Base-by-base conservation (phyloP, 2,888 invertebrate species). In the Nemotelus nigrinus region DNA sequence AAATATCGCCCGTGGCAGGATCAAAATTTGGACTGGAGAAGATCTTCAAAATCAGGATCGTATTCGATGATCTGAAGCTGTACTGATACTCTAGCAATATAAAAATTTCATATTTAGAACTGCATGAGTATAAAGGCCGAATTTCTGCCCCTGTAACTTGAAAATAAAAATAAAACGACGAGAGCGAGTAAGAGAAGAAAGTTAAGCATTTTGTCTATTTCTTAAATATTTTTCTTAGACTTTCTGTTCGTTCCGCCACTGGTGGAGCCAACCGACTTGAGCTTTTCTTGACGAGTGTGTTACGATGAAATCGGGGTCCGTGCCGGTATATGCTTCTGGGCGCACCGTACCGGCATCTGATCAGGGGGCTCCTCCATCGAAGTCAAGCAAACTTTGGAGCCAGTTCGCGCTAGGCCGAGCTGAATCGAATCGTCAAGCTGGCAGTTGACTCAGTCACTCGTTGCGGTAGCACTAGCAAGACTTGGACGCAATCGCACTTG, bases 391-490 rank as follows among this genome's bases (percentile, higher is more conserved):
- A 70, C 70, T 70, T 70, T 70, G 70, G 55, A 53, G 7, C 55
- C 70, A 55, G 70, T 44, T 55, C 41, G 43, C 55, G 6, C 43
- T 7, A 25, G 3, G 70, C 55, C 43, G 53, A 43, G 53, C 41
- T n/a, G 43, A 70, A 44, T 41, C 63, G 45, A 65, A 65, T 45
- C 45, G 25, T 47, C 45, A 65, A 58, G 10, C 25, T n/a, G 25
- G 10, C 63, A 71, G 41, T 68, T 4, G n/a, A n/a, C n/a, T 68
- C 68, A 53, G 71, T 71, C 41, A 41, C 53, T 68, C 71, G 71
- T 8, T 65, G 44, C 41, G 65, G n/a, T 65, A 45, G 65, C 65
- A 4, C 63, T 68, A 68, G 71, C 57, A 71, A 71, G 65, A 65
- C 65, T 47, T 65, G 55, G 60, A 63, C 63, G 74, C 60, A 50